Base-by-base conservation (phyloP, 2,797 vertebrate genomes). In the Alcedo quadribrachys region DNA sequence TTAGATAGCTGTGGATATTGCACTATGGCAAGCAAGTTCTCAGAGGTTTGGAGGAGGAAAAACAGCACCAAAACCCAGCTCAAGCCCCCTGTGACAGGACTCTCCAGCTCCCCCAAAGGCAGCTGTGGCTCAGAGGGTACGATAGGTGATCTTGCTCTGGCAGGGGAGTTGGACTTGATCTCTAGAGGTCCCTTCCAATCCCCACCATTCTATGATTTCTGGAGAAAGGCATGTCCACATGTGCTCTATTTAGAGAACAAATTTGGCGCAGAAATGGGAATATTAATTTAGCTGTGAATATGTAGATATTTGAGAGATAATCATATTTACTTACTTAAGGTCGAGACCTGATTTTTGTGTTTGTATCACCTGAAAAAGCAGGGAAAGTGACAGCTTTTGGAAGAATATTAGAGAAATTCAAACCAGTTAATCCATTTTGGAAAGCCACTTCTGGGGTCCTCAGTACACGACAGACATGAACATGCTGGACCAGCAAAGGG, bases 141-240 rank as follows among this genome's bases (percentile, higher is more conserved):
- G 2, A 37, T 37, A 37, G 37, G 6, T 37, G 37, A 37, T 37
- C 37, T 13, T 37, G 37, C 37, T 37, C 37, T 37, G 37, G 37
- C 37, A 37, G 37, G 37, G 37, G 37, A 37, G 12, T 37, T 37
- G 37, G 37, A 37, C 37, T 37, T 37, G 37, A 37, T 37, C 37
- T 37, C 37, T 37, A 14, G 37, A 37, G 37, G 37, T 40, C 37
- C 37, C 37, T 40, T 40, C 37, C 37, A 15, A 40, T 40, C 37
- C 37, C 37, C 37, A 40, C 37, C 37, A 40, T 40, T 40, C 37
- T 40, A 40, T 40, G 37, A 2, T 35, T 62, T 65, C 63, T 68
- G 28, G 25, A 58, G 53, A 54, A 42, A 22, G 40, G 3, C 4
- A 4, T 22, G 42, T 8, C 46, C 33, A 9, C 0, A 0, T n/a